phyloP scores from a whole-genome alignment of 1,140 invertebrate genomes.

The Teleogryllus occipitalis region DNA sequence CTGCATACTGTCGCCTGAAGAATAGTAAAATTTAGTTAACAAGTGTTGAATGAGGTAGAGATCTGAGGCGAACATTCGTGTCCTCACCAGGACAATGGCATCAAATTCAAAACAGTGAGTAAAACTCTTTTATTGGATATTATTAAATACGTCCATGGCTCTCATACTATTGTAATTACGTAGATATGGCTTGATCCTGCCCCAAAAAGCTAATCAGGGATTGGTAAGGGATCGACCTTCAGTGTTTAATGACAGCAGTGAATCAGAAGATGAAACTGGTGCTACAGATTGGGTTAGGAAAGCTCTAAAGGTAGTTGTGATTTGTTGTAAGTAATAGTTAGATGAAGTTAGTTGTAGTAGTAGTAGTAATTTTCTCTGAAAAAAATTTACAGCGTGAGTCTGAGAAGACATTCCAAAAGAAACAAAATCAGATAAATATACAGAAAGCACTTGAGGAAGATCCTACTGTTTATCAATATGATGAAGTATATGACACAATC shows the following conservation, averaged over 20 bases:
- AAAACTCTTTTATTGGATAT: not conserved
- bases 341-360: not conserved
- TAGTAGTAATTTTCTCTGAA: not conserved
- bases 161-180: not conserved
- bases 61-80: too few relatives aligned
- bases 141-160: not conserved
- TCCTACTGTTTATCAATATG: conserved; percentile 89
- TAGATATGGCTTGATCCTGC: conserved; percentile 12
- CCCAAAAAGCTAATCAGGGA: conserved; percentile 13
- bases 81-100: not conserved
- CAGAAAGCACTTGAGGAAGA: conserved; percentile 77
- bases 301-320: conserved; percentile 6
- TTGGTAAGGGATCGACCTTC: not conserved
- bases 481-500: conserved; percentile 89
- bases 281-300: conserved; percentile 8
- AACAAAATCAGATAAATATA: conserved; percentile 42
- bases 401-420: conserved; percentile 11
- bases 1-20: too few relatives aligned
- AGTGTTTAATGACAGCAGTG: conserved; percentile 16
- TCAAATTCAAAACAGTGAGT: not conserved
- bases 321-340: too few relatives aligned
- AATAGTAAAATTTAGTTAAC: too few relatives aligned
- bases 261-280: conserved; percentile 13
- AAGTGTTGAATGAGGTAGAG: too few relatives aligned
- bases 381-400: conserved; percentile 11